Percentiles rank a stretch among this genome's conserved stretches.
phyloP scores from a whole-genome alignment of 2,888 invertebrate species.

The Ophonus ardosiacus region DNA sequence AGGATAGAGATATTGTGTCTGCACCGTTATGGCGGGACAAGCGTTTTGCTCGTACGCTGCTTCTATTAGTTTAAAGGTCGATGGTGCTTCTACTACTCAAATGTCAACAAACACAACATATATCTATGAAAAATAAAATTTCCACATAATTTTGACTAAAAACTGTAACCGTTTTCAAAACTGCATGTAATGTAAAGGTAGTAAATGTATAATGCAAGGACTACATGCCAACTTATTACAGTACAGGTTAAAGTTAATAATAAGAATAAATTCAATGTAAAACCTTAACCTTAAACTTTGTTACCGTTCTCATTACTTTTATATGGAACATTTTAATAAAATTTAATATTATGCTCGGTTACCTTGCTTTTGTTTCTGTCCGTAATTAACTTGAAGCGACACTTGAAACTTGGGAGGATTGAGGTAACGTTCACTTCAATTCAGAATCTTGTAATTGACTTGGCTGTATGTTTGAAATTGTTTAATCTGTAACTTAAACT shows the following conservation, averaged over 20 bases:
- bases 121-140: no score
- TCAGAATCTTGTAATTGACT: constrained; percentile 54
- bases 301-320: constrained; percentile 4
- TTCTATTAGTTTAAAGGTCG: no score
- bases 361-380: constrained; percentile 53
- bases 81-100: no score
- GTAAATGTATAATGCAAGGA: background rate
- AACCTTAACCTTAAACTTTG: background rate
- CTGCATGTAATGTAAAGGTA: no score
- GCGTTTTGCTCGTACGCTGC: no score
- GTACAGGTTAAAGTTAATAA: background rate
- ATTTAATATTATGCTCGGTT: constrained; percentile 43
- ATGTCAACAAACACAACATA: no score
- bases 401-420: constrained; percentile 33
- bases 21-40: no score
- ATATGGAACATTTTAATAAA: constrained; percentile 42
- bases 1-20: no score
- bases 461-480: constrained; percentile 46
- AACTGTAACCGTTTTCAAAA: no score
- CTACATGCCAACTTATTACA: background rate
- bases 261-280: background rate
- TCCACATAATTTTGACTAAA: no score
- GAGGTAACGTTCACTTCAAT: constrained; percentile 45
- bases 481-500: constrained; percentile 53
- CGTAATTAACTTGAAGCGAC: constrained; percentile 36